Base-by-base conservation (phyloP, 2,888 invertebrate genomes). In the Sicus ferrugineus region DNA sequence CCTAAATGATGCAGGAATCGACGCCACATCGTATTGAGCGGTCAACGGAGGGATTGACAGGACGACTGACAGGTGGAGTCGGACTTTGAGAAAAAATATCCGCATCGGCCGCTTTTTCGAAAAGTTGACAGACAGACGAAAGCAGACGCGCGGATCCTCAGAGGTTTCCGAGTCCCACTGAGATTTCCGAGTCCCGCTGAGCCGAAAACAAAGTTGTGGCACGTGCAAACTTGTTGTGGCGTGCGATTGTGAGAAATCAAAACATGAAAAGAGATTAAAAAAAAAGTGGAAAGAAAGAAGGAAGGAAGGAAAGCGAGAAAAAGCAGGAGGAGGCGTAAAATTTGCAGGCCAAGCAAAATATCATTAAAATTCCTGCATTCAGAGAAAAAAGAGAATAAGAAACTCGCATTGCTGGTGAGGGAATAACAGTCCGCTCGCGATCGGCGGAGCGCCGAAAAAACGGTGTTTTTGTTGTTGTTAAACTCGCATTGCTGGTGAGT, bases 341-440 rank as follows among this genome's bases (percentile, higher is more conserved):
- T 71, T 72, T 73, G 9, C 42, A 42, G n/a, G 42, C 42, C 4
- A 46, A 21, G 14, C 34, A 14, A 65, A 42, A 72, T 72, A 67
- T 63, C 42, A 42, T 68, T 67, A 71, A 70, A 71, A 72, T 73
- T 73, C 72, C 79, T 76, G n/a, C n/a, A n/a, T n/a, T n/a, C n/a
- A n/a, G n/a, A n/a, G n/a, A n/a, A n/a, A n/a, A n/a, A n/a, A n/a
- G n/a, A n/a, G n/a, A n/a, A n/a, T n/a, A n/a, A n/a, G n/a, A n/a
- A n/a, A n/a, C n/a, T n/a, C n/a, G n/a, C 42, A 42, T 42, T n/a
- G n/a, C 42, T 42, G 16, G n/a, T 4, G 30, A 2, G 42, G 16
- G 58, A 54, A 21, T 34, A 46, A 14, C 42, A 50, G 58, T 58
- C 30, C 6, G 5, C 23, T 34, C 1, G 9, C 54, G 54, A 63